Base-by-base conservation (phyloP, 2,797 vertebrate genomes). In the Euthynnus affinis region DNA sequence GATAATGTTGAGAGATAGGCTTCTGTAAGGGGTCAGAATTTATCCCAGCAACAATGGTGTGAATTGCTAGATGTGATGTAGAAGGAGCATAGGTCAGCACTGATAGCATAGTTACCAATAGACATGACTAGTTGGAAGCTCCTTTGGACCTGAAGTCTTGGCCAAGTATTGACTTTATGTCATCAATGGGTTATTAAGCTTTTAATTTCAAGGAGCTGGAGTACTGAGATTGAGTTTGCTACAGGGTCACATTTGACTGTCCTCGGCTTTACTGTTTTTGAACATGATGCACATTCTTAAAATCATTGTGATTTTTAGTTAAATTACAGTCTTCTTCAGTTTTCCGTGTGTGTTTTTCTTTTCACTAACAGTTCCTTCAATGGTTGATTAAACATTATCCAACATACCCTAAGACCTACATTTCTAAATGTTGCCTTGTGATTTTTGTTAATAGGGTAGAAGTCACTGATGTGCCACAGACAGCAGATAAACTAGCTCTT, bases 131-230 rank as follows among this genome's bases (percentile, higher is more conserved):
- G 77, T 60, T 84, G 71, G 78, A 81, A 57, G 74, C 70, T 84
- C 78, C 82, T 91, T 90, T 89, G 72, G 78, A 91, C 81, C 71
- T 69, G 12, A 71, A 52, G 32, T 53, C 46, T 67, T 84, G 69
- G 62, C 59, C 55, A 29, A 78, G 22, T 9, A 61, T 15, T 48
- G 7, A 55, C 51, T 22, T 53, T 12, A 59, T 46, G 65, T 70
- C 44, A 69, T 0, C 3, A 2, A 25, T 46, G 23, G 25, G 4
- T 70, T 46, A 55, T 67, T 17, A 18, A 20, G n/a, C 14, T 71
- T 58, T 62, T 73, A 10, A 52, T 67, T 51, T 76, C 9, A 59
- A 58, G 42, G 6, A 66, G 53, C 13, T 42, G n/a, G 40, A 42
- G 13, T 40, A 6, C 18, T 48, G 65, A 56, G 23, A 42, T 8